phyloP scores from a whole-genome alignment of 2,797 vertebrate species.

The Urocyon cinereoargenteus region DNA sequence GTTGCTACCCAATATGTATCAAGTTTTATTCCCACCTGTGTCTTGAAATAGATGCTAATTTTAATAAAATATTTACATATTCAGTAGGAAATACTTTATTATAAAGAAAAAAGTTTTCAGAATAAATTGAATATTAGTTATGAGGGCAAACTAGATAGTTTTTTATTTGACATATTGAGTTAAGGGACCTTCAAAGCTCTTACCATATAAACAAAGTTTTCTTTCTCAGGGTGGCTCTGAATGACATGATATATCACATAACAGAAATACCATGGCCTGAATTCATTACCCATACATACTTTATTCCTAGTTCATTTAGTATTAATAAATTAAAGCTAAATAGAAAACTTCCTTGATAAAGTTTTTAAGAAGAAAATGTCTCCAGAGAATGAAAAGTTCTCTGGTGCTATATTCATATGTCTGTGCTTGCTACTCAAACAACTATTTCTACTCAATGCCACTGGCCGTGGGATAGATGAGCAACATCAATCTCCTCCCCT shows the following conservation, averaged over 20 bases:
- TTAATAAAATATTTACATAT: conserved; percentile 31
- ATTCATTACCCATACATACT: background rate
- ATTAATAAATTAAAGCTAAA: conserved; percentile 2
- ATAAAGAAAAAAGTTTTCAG: background rate
- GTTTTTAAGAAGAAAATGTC: background rate
- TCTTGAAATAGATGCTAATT: background rate
- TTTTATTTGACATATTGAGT: background rate
- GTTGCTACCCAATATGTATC: background rate
- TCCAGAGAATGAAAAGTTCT: too few relatives aligned
- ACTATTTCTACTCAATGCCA: background rate
- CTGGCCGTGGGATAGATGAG: background rate
- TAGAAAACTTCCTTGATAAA: conserved; percentile 1
- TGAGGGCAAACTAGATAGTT: background rate
- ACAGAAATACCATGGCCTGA: background rate
- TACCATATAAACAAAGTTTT: background rate
- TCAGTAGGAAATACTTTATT: background rate
- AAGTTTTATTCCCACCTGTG: background rate
- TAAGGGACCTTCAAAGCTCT: background rate
- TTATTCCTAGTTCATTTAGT: conserved; percentile 2
- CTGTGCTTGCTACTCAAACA: background rate
- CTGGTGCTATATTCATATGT: too few relatives aligned
- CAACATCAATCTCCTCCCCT: background rate
- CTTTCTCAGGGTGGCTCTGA: background rate
- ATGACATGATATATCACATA: background rate
- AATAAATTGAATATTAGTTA: background rate